These are phyloP conservation scores for Drosophila buzzatii DNA, from an alignment of 2,888 invertebrate species.

Conservation along the genomic window DNA sequence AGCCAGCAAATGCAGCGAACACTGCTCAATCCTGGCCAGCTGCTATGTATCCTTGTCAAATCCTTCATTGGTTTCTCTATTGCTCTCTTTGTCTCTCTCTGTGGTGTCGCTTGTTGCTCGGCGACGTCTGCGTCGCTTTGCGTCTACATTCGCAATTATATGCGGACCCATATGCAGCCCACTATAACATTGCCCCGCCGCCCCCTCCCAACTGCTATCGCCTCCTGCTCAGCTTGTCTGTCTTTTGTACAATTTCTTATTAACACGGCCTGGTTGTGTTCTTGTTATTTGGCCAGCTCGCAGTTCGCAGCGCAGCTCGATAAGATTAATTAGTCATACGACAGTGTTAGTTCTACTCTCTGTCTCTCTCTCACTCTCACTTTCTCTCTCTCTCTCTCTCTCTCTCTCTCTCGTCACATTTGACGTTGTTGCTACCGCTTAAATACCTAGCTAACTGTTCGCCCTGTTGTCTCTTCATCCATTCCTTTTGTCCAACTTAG, in stretches of 20 bases:
- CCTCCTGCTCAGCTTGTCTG: neutral
- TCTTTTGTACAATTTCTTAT: constrained; percentile 67
- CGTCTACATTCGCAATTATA: constrained; percentile 60
- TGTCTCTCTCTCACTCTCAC: too few relatives aligned
- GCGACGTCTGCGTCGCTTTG: constrained; percentile 44
- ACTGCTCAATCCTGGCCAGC: constrained; percentile 10
- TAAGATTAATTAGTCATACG: constrained; percentile 69
- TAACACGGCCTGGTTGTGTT: constrained; percentile 57
- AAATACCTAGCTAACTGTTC: constrained; percentile 7
- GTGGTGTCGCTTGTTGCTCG: constrained; percentile 37
- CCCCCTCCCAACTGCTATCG: neutral
- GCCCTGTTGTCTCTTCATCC: constrained; percentile 8
- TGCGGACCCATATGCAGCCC: constrained; percentile 31
- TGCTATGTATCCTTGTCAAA: neutral
- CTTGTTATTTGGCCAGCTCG: constrained; percentile 63
- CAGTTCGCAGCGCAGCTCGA: constrained; percentile 49
- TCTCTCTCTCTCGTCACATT: constrained; percentile 1
- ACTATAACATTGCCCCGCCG: constrained; percentile 1
- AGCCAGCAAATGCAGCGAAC: constrained; percentile 13
- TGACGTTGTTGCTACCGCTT: constrained; percentile 13
- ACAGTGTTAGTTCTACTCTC: constrained; percentile 14
- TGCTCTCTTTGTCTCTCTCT: neutral
- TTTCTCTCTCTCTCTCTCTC: neutral
- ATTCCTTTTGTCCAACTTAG: constrained; percentile 39
- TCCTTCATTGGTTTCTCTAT: constrained; percentile 11